These are phyloP conservation scores for Otocyon megalotis DNA, from an alignment of 2,113 vertebrate genomes.

Conservation along the genomic window DNA sequence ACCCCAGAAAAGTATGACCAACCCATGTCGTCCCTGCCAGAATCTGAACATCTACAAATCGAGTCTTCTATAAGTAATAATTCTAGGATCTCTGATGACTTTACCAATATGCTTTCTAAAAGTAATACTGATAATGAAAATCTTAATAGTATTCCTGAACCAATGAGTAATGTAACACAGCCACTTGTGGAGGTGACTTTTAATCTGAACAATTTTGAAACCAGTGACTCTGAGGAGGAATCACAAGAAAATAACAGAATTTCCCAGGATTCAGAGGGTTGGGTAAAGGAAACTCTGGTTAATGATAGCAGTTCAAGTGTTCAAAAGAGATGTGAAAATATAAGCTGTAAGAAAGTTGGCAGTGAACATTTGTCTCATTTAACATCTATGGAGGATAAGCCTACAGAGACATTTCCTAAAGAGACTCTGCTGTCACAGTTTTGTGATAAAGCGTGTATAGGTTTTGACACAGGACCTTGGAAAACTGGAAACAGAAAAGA, in stretches of 20 bases:
- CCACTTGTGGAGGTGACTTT: constrained; percentile 85
- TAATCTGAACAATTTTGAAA: constrained; percentile 86
- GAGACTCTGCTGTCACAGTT: neutral
- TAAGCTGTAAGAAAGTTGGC: neutral
- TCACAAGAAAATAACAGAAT: neutral
- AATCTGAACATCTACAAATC: neutral
- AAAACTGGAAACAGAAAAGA: neutral
- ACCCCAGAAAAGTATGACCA: neutral
- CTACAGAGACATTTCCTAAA: neutral
- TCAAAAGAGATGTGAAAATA: constrained; percentile 9
- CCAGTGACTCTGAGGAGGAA: constrained; percentile 79
- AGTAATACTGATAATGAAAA: constrained; percentile 4
- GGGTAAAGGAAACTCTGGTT: neutral
- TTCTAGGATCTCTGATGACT: neutral
- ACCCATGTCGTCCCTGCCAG: neutral
- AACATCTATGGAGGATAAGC: neutral
- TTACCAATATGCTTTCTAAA: neutral
- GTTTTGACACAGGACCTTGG: neutral
- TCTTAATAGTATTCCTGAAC: neutral
- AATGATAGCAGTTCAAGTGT: neutral
- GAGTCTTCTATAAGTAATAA: neutral
- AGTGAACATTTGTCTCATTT: neutral
- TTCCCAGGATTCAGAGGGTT: neutral
- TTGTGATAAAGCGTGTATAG: neutral
- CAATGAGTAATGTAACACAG: constrained; percentile 16